These are phyloP conservation scores for Plusia festucae DNA, from an alignment of 2,888 invertebrate species.

Conservation along the genomic window DNA sequence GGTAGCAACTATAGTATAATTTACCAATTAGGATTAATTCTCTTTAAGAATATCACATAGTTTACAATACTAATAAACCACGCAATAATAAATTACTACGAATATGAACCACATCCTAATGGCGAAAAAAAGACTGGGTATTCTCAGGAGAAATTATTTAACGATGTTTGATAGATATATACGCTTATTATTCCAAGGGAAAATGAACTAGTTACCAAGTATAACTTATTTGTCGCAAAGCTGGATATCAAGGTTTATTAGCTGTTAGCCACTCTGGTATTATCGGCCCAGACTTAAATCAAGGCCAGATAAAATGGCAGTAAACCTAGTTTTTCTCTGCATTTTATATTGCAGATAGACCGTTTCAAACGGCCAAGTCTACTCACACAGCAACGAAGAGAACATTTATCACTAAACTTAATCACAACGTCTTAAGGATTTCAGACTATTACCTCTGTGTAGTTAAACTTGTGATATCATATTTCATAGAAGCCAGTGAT, in stretches of 20 bases:
- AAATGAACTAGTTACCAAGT: constrained; percentile 31
- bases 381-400: not conserved
- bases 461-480: not conserved
- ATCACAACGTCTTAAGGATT: constrained; percentile 3
- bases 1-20: no score
- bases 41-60: not conserved
- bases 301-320: not conserved
- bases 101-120: no score
- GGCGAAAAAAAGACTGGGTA: constrained; percentile 34
- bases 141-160: constrained; percentile 54
- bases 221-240: not conserved
- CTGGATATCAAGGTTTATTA: not conserved
- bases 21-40: not conserved
- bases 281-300: not conserved
- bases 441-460: not conserved
- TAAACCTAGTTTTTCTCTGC: not conserved
- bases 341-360: not conserved
- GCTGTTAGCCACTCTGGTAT: not conserved
- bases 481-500: not conserved
- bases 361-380: not conserved
- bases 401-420: not conserved
- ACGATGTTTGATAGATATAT: constrained; percentile 28
- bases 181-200: constrained; percentile 20
- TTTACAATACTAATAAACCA: not conserved
- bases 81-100: no score